Evolutionary conservation across 2,797 vertebrate species (phyloP).

Genomic region (Periparus ater): DNA sequence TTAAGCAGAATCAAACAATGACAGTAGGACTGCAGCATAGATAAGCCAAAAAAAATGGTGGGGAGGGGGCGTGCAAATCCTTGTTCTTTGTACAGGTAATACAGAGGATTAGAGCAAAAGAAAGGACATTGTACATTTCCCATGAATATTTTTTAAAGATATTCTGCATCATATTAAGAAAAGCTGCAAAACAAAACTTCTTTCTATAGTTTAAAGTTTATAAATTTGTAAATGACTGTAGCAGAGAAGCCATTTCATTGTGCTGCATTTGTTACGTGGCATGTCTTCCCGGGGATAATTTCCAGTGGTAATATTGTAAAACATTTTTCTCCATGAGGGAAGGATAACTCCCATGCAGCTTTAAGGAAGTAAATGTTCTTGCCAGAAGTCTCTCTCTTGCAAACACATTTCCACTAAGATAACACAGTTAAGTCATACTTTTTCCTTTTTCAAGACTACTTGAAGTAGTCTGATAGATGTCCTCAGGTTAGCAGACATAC

Average conservation of each 20-base stretch:
- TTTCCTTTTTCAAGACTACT: background rate
- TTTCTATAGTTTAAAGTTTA: conserved; percentile 20
- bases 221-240: background rate
- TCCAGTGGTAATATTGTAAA: background rate
- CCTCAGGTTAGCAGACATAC: background rate
- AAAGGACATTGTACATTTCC: conserved; percentile 8
- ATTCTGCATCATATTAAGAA: conserved; percentile 38
- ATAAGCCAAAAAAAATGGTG: conserved; percentile 13
- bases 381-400: background rate
- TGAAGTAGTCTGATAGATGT: background rate
- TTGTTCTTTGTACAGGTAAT: conserved; percentile 62
- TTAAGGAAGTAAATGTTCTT: background rate
- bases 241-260: conserved; percentile 24
- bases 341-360: background rate
- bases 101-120: conserved; percentile 41
- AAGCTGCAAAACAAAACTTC: conserved; percentile 40
- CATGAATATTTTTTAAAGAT: conserved; percentile 48
- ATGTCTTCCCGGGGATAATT: background rate
- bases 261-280: background rate
- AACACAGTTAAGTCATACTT: background rate
- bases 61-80: background rate
- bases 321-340: background rate
- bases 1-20: conserved; percentile 73
- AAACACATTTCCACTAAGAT: background rate
- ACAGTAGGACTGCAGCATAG: conserved; percentile 56